Percentiles rank a stretch among this genome's conserved stretches.
Evolutionary conservation across 2,888 invertebrate genomes (phyloP).

Genomic region (Apamea sordens): DNA sequence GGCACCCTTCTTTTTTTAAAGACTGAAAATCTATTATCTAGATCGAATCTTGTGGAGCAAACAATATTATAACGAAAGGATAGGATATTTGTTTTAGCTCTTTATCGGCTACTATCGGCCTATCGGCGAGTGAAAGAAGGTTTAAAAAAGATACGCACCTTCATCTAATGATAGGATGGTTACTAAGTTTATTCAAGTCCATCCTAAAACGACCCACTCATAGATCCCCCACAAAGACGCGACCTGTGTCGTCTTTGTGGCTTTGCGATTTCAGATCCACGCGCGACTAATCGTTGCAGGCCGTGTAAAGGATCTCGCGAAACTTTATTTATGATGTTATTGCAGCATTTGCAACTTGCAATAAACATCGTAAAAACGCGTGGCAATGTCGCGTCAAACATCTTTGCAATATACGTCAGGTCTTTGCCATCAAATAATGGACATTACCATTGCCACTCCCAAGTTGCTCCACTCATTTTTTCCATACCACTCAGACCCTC

Average conservation of each 20-base stretch:
- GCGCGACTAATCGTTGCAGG: neutral
- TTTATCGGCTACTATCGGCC: neutral
- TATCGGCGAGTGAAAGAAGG: neutral
- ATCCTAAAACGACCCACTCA: neutral
- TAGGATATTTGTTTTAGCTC: neutral
- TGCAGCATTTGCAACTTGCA: neutral
- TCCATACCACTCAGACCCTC: neutral
- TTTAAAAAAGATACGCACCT: neutral
- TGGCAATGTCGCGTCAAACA: neutral
- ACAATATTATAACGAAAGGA: neutral
- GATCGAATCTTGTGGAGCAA: neutral
- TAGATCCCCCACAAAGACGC: neutral
- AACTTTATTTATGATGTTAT: neutral
- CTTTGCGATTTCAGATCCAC: neutral
- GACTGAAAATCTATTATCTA: too few species aligned
- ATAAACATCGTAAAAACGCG: conserved; percentile 1
- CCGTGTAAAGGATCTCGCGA: neutral
- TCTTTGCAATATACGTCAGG: neutral
- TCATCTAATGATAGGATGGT: neutral
- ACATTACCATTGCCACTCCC: neutral
- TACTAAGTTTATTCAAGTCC: neutral
- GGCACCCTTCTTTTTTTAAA: too few species aligned
- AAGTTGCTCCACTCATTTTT: neutral
- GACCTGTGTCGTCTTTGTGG: neutral
- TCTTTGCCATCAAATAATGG: neutral